Evolutionary conservation across 1,140 invertebrate species (phyloP), one percentile per base, ranked within the genome.

Genomic region (Phymastichus coffea): DNA sequence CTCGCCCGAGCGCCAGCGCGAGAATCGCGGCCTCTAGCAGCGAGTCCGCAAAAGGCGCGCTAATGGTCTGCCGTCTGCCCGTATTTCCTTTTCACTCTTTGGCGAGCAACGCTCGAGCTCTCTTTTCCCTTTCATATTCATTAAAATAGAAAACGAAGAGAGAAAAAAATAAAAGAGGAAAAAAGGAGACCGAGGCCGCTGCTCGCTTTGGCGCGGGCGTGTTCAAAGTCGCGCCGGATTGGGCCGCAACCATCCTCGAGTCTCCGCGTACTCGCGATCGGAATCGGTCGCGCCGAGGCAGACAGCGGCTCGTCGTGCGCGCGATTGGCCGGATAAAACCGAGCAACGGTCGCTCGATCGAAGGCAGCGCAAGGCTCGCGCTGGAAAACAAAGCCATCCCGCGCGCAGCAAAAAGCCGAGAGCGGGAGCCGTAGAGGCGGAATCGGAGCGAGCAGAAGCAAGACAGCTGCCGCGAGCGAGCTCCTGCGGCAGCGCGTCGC

Each of bases 71-170:
- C 51, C 57, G 49, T 60, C 51, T 53, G 49, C 23, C 38, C 28
- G 10, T 38, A 37, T 46, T 59, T 47, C 37, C 40, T 58, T 54
- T 54, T 54, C 47, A 38, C 23, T 44, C 47, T 41, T 28, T 33
- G 17, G 20, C 37, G 22, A 12, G 30, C 17, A 15, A 33, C 9
- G 15, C 10, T 6, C 15, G 10, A 4, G 33, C 48, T 46, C 53
- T 58, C 57, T 25, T 47, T n/a, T 60, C 14, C 23, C 49, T 53
- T 54, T 54, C 38, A 54, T 47, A 60, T 60, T 54, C 57, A 48
- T 60, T 60, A 54, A 60, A 60, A 54, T 54, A 54, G 53, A 59
- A 57, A 37, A 59, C n/a, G n/a, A n/a, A n/a, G n/a, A n/a, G n/a
- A n/a, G n/a, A n/a, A n/a, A n/a, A n/a, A n/a, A n/a, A n/a, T n/a